Base-by-base conservation (phyloP, 2,797 vertebrate species). In the Hydrocynus forskahlii region DNA sequence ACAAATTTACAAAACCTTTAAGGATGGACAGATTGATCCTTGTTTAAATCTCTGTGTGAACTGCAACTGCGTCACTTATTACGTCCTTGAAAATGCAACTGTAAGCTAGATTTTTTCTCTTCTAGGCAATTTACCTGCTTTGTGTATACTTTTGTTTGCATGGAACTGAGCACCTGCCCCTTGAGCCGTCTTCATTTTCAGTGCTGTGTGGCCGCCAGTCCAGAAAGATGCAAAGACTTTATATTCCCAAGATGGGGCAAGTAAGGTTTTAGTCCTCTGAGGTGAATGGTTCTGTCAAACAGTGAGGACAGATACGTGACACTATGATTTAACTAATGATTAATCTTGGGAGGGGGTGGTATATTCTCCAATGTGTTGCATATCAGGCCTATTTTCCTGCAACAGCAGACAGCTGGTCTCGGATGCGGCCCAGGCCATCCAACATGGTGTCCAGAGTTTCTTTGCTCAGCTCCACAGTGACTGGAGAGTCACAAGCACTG, bases 401-500 rank as follows among this genome's bases (percentile, higher is more conserved):
- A 59, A 99, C 95, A 0, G 93, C 92, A 45, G 96, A 96, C 66
- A 99, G 95, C 86, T 99, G 98, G 89, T 98, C 97, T 71, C 97
- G 91, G 88, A 99, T 98, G 69, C 97, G 95, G 84, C 97, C 97
- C 83, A 99, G 93, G 40, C 97, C 97, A 5, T 99, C 97, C 82
- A 99, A 87, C 91, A 99, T 97, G 2, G 98, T 99, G 89, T 98
- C 97, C 93, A 99, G 88, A 0, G 96, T 97, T 90, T 97, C 97
- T 80, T 95, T 95, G 88, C 95, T 97, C 81, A 99, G 90, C 88
- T 99, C 97, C 94, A 99, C 85, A 4, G 96, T 97, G 87, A 97
- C 88, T 0, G 93, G 90, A 7, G 97, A 96, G 45, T 93, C 82
- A 0, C 87, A 57, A 19, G 80, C 76, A 54, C 80, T 52, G 80